These are phyloP conservation scores for Papilio protenor DNA, from an alignment of 2,888 invertebrate genomes.

Conservation along the genomic window DNA sequence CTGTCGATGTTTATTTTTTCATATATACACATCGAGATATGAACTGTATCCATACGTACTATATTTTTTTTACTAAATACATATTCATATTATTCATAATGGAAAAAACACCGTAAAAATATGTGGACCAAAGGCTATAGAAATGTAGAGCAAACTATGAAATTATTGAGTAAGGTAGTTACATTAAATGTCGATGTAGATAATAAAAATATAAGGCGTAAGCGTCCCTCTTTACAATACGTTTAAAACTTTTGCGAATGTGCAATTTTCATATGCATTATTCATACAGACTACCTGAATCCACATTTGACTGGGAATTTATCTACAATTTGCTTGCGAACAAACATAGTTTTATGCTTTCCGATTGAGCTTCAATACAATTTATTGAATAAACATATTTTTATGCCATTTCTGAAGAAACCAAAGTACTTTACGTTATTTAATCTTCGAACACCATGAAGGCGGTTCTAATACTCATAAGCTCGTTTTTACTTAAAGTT, in stretches of 20 bases:
- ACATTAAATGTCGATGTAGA: background rate
- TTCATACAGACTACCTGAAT: background rate
- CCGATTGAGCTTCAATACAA: slow-evolving; percentile 43
- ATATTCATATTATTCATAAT: background rate
- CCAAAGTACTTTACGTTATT: slow-evolving; percentile 29
- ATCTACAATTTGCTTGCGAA: slow-evolving; percentile 35
- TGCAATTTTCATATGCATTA: slow-evolving; percentile 26
- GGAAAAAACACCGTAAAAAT: background rate
- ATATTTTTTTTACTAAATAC: background rate
- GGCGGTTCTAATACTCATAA: slow-evolving; percentile 15
- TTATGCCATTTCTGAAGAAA: slow-evolving; percentile 40
- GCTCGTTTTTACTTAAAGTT: slow-evolving; percentile 46
- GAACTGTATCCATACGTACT: background rate
- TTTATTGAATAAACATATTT: slow-evolving; percentile 51
- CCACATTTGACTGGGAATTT: slow-evolving; percentile 17
- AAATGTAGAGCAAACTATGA: background rate
- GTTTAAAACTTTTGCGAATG: slow-evolving; percentile 12
- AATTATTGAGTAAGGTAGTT: background rate
- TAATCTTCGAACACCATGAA: slow-evolving; percentile 36
- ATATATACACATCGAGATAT: slow-evolving; percentile 1
- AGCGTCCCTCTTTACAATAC: background rate
- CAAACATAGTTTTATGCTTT: background rate
- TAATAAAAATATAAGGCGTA: background rate
- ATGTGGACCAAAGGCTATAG: background rate
- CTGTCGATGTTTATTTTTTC: background rate